Evolutionary conservation across 2,888 invertebrate species (phyloP).

Genomic region (Chromoteleia sp.): DNA sequence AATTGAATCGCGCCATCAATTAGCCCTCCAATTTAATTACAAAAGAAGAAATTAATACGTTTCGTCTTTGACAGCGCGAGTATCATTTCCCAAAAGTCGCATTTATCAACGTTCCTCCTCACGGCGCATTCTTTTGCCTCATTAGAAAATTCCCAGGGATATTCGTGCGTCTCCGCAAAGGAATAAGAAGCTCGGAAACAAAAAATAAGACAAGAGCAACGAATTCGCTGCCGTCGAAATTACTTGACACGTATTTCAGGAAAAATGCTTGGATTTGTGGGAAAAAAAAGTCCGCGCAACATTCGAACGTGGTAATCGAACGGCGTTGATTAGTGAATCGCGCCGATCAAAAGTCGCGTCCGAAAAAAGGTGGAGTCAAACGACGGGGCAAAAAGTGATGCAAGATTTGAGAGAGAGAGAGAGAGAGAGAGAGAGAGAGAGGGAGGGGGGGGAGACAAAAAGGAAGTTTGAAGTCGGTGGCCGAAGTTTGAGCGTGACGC

Average conservation of each 20-base stretch:
- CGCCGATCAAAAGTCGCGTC: slow-evolving; percentile 4
- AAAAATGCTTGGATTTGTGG: slow-evolving; percentile 31
- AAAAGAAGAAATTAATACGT: slow-evolving; percentile 53
- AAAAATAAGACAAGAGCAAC: slow-evolving; percentile 3
- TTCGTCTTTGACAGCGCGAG: slow-evolving; percentile 52
- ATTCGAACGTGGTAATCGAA: slow-evolving; percentile 27
- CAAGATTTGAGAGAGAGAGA: neutral
- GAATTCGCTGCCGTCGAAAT: slow-evolving; percentile 36
- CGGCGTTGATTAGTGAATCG: slow-evolving; percentile 42
- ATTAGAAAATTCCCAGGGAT: slow-evolving; percentile 60
- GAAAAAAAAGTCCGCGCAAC: slow-evolving; percentile 17
- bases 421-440: neutral
- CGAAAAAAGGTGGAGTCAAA: neutral
- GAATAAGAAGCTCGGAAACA: neutral
- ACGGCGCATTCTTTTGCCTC: slow-evolving; percentile 56
- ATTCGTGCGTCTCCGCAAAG: slow-evolving; percentile 23
- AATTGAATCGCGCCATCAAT: slow-evolving; percentile 34
- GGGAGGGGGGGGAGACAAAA: neutral
- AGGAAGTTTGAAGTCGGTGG: slow-evolving; percentile 25
- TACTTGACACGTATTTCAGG: slow-evolving; percentile 32
- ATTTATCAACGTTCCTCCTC: slow-evolving; percentile 45
- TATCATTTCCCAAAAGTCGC: slow-evolving; percentile 60
- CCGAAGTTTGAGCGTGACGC: slow-evolving; percentile 34
- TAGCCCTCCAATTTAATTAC: slow-evolving; percentile 54
- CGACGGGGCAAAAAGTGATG: no score